Base-by-base conservation (phyloP, 2,797 vertebrate species). In the Vultur gryphus region DNA sequence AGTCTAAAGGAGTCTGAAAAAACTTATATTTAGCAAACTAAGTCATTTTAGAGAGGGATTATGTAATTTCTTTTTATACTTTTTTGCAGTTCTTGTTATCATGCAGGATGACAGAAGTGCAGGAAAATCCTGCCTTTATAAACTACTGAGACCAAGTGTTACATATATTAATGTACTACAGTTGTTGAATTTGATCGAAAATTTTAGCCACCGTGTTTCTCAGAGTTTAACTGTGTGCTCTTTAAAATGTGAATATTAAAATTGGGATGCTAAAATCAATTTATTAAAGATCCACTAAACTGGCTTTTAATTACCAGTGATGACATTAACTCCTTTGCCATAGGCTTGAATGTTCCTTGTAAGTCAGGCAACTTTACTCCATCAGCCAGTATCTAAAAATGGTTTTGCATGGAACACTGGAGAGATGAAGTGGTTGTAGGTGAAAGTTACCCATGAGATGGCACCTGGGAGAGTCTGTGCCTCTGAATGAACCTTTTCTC, bases 1-100 rank as follows among this genome's bases (percentile, higher is more conserved):
- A 80, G 55, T 67, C 33, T 98, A 97, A 98, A 98, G 98, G 33
- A 93, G 44, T 39, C 70, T 92, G 87, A 70, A 93, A 96, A 94
- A 91, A 31, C 28, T 57, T 91, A 78, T 51, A 75, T 97, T 95
- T 96, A 93, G 84, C 84, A 69, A 86, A 71, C 61, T 2, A 80
- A 95, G 89, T 89, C 4, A 90, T 91, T 93, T 92, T 87, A 87
- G 78, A 91, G 61, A 61, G 72, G 49, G 46, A 91, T 96, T 97
- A 84, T 91, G 87, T 96, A 90, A 92, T 79, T 91, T 62, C 72
- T 93, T 75, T 73, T 69, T 49, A 80, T 89, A 52, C 16, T 43
- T 88, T 66, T 91, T 77, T 92, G 61, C 84, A 46, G 66, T 86
- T 69, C 46, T 96, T 89, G 65, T 96, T 93, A 41, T 76, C 5